These are phyloP conservation scores for Paguma larvata DNA, from an alignment of 2,797 vertebrate species.

Conservation along the genomic window DNA sequence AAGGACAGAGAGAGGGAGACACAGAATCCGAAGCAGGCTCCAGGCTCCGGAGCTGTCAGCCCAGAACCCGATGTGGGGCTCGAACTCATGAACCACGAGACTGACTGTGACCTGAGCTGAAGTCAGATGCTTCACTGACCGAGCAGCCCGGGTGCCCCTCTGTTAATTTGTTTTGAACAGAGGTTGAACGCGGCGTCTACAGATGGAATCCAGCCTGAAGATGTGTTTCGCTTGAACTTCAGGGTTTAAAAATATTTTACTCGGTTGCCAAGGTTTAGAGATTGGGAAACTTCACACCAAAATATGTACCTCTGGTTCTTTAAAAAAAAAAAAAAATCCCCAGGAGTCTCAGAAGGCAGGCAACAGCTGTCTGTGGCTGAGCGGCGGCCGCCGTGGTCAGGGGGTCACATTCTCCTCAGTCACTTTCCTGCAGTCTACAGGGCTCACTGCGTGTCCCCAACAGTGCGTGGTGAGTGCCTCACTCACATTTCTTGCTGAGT, in stretches of 20 bases:
- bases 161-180: neutral
- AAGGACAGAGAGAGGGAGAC: no score
- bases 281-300: neutral
- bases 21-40: no score
- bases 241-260: conserved; percentile 8
- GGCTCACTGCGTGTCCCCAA: neutral
- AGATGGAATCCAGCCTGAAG: neutral
- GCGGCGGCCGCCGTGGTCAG: neutral
- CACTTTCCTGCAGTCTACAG: neutral
- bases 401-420: neutral
- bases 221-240: neutral
- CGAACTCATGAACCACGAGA: no score
- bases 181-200: neutral
- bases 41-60: no score
- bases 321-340: neutral
- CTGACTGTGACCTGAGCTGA: no score
- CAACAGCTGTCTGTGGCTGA: neutral
- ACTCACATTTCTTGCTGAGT: neutral
- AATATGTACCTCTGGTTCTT: neutral
- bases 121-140: no score
- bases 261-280: conserved; percentile 4
- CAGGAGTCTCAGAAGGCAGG: neutral
- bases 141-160: neutral
- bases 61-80: no score
- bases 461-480: neutral